Evolutionary conservation across 2,797 vertebrate genomes (phyloP).

Genomic region (Microctenopoma lineatum): DNA sequence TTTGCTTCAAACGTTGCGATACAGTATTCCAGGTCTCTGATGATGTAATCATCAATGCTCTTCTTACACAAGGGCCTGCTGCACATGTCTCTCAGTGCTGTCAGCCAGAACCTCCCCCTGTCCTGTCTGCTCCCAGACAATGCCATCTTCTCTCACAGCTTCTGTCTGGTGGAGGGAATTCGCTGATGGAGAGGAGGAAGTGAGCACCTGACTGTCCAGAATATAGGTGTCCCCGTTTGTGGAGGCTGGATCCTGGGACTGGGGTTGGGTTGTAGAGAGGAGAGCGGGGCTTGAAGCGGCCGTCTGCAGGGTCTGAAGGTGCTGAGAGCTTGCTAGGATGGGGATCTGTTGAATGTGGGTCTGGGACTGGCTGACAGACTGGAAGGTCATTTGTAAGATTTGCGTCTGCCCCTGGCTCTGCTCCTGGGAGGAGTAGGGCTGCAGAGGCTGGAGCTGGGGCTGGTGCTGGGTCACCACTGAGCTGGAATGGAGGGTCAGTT

Average conservation of each 20-base stretch:
- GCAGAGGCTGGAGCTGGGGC: constrained; percentile 84
- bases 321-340: constrained; percentile 73
- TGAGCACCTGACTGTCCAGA: constrained; percentile 67
- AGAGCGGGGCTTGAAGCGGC: constrained; percentile 43
- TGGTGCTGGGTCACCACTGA: constrained; percentile 86
- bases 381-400: constrained; percentile 85
- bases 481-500: constrained; percentile 75
- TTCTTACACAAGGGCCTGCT: constrained; percentile 74
- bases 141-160: constrained; percentile 41
- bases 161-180: constrained; percentile 68
- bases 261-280: constrained; percentile 50
- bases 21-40: constrained; percentile 57
- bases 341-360: constrained; percentile 80
- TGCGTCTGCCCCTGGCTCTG: constrained; percentile 78
- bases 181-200: constrained; percentile 56
- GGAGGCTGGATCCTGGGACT: constrained; percentile 56
- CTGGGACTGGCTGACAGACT: constrained; percentile 76
- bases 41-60: constrained; percentile 8
- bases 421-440: constrained; percentile 78
- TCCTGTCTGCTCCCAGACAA: constrained; percentile 71
- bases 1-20: constrained; percentile 64
- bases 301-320: constrained; percentile 73
- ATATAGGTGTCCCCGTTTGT: constrained; percentile 65
- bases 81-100: constrained; percentile 64
- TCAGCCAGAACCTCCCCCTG: constrained; percentile 67